These are phyloP conservation scores for Bradypodion pumilum DNA, from an alignment of 2,797 vertebrate genomes.

Conservation along the genomic window DNA sequence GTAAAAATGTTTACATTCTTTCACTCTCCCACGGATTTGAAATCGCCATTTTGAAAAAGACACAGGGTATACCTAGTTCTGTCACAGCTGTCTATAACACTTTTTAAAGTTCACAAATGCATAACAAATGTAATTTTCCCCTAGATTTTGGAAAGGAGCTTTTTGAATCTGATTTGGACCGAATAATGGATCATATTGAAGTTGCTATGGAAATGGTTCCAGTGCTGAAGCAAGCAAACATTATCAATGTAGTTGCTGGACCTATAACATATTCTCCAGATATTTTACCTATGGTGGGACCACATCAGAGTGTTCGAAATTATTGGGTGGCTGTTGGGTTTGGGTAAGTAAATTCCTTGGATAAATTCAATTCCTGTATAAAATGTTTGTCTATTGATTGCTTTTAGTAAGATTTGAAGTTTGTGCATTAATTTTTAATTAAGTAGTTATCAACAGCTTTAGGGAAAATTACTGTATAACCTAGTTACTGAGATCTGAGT, in stretches of 20 bases:
- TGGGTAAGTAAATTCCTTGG: slow-evolving; percentile 81
- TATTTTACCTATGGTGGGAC: slow-evolving; percentile 95
- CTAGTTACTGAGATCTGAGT: no score
- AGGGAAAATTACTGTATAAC: no score
- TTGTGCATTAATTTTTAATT: no score
- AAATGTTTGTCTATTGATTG: neutral
- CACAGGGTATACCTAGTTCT: no score
- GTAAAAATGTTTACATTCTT: no score
- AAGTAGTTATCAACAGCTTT: no score
- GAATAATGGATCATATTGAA: slow-evolving; percentile 93
- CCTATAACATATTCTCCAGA: slow-evolving; percentile 98
- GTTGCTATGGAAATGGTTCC: slow-evolving; percentile 97
- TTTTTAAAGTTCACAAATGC: no score
- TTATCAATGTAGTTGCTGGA: slow-evolving; percentile 91
- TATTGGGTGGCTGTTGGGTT: slow-evolving; percentile 97
- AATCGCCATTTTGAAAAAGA: no score
- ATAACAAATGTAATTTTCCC: slow-evolving; percentile 38
- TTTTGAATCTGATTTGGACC: slow-evolving; percentile 97
- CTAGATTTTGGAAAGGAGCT: slow-evolving; percentile 96
- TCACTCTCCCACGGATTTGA: no score
- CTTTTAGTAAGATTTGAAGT: neutral
- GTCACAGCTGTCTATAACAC: no score
- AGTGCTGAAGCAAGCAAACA: slow-evolving; percentile 89
- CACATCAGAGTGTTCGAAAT: slow-evolving; percentile 88
- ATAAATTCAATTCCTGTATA: slow-evolving; percentile 9